Conservation (phyloP, 1,140 invertebrate genomes). For the Andrena cerasifolii region DNA sequence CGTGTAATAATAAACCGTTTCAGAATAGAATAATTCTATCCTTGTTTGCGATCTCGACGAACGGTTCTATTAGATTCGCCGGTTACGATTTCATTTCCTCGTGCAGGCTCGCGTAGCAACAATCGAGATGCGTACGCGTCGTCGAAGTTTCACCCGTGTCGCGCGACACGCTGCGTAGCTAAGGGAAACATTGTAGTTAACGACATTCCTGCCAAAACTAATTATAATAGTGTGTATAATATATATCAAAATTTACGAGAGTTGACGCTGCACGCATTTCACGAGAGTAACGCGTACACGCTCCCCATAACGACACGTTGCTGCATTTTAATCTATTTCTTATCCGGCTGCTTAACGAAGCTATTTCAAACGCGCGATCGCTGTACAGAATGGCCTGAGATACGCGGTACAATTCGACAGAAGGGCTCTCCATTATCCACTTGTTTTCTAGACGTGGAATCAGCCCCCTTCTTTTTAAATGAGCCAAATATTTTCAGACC, state of each 20-base stretch:
- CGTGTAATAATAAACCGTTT: slow-evolving; percentile 57
- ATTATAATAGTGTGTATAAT: slow-evolving; percentile 56
- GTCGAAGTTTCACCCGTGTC: slow-evolving; percentile 3
- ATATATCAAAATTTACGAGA: slow-evolving; percentile 43
- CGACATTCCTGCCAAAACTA: slow-evolving; percentile 75
- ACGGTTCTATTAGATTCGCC: not conserved
- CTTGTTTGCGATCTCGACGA: slow-evolving; percentile 45
- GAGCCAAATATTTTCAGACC: not conserved
- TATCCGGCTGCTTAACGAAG: not conserved
- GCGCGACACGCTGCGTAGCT: slow-evolving; percentile 23
- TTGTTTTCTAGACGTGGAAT: not conserved
- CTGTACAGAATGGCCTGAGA: not conserved
- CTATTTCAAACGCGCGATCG: not conserved
- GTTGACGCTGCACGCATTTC: not conserved
- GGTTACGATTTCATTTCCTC: slow-evolving; percentile 3
- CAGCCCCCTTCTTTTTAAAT: not conserved
- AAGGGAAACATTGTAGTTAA: slow-evolving; percentile 51
- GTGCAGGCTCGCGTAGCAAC: slow-evolving; percentile 22
- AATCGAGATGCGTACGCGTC: not conserved
- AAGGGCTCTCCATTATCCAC: not conserved
- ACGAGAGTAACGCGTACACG: not conserved
- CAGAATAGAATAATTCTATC: slow-evolving; percentile 49
- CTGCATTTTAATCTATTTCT: slow-evolving; percentile 5
- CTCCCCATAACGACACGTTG: not conserved
- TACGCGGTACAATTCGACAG: not conserved